These are phyloP conservation scores for Amaurobius ferox DNA, from an alignment of 2,888 invertebrate species.

Conservation along the genomic window DNA sequence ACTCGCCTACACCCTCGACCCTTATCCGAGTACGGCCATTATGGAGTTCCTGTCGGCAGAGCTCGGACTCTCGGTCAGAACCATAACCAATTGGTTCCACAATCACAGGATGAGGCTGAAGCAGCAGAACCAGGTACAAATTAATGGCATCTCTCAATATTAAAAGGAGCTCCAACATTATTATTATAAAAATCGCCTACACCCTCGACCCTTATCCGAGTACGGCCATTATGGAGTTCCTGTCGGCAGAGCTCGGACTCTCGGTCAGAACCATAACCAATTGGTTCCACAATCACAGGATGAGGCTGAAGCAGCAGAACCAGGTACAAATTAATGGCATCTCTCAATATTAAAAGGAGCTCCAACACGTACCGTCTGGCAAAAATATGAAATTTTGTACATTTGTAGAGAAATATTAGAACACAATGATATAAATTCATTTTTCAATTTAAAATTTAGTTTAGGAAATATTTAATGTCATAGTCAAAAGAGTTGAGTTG, in stretches of 20 bases:
- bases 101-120: conserved; percentile 99
- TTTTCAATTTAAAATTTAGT: too few species aligned
- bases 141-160: too few species aligned
- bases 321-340: too few species aligned
- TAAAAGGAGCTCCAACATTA: too few species aligned
- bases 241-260: conserved; percentile 92
- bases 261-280: conserved; percentile 98
- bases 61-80: conserved; percentile 92
- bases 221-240: conserved; percentile 95
- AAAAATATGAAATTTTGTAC: too few species aligned
- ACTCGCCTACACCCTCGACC: conserved; percentile 95
- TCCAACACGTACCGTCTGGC: too few species aligned
- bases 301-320: conserved; percentile 90
- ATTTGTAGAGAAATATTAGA: too few species aligned
- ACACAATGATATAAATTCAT: too few species aligned
- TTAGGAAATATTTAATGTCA: too few species aligned
- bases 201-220: conserved; percentile 98
- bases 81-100: conserved; percentile 99
- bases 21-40: conserved; percentile 96
- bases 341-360: too few species aligned
- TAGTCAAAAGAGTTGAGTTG: too few species aligned
- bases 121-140: conserved; percentile 79
- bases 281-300: conserved; percentile 99
- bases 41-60: conserved; percentile 96
- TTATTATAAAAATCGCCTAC: conserved; percentile 94